Percentiles rank a stretch among this genome's conserved stretches.
phyloP scores from a whole-genome alignment of 2,797 vertebrate species.

The Zenarchopterus dispar region DNA sequence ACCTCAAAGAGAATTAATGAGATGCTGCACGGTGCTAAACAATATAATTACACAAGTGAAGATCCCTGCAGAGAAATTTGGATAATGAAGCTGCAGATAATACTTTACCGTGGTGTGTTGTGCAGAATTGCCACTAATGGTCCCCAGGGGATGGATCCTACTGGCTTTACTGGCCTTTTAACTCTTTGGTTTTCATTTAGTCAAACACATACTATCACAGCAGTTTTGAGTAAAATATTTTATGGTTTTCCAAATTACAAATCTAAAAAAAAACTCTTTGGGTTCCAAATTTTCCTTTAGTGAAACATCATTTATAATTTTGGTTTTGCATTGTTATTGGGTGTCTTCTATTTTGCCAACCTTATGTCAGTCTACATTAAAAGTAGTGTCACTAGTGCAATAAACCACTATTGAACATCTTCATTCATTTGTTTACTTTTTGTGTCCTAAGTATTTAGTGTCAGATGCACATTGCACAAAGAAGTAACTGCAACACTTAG shows the following conservation, averaged over 20 bases:
- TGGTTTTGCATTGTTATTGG: background rate
- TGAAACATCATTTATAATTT: background rate
- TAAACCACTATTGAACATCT: background rate
- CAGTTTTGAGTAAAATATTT: background rate
- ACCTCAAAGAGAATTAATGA: conserved; percentile 33
- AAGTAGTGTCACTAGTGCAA: background rate
- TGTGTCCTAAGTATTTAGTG: background rate
- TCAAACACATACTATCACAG: background rate
- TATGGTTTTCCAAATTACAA: too few relatives aligned
- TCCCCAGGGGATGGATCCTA: background rate
- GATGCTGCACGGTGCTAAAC: conserved; percentile 11
- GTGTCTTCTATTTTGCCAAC: background rate
- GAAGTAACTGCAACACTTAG: background rate
- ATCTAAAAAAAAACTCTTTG: background rate
- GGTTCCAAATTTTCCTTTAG: background rate
- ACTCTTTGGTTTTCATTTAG: background rate
- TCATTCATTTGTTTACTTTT: conserved; percentile 8
- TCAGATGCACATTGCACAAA: conserved; percentile 1
- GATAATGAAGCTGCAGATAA: conserved; percentile 25
- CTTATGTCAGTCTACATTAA: background rate
- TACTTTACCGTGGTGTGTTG: background rate
- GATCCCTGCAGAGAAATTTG: conserved; percentile 19
- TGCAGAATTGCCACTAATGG: background rate
- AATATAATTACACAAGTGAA: conserved; percentile 12
- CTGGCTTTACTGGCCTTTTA: background rate